Conservation (phyloP, 1,140 invertebrate species). For the Pectinophora gossypiella region DNA sequence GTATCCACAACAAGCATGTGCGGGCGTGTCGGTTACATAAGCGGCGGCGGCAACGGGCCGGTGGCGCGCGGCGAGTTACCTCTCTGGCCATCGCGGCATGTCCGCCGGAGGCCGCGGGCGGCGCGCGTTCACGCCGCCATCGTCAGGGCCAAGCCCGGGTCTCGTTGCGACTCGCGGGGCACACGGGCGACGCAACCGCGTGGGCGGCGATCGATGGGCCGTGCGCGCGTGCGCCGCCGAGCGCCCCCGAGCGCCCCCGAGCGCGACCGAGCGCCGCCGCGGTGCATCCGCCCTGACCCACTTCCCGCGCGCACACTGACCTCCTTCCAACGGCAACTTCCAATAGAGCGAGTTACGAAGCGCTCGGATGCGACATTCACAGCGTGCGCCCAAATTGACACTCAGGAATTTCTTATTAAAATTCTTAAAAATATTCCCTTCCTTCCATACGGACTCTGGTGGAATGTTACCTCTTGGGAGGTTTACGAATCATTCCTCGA, state of each 20-base stretch:
- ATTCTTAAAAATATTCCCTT: too few relatives aligned
- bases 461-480: too few relatives aligned
- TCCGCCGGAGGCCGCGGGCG: conserved; percentile 70
- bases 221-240: conserved; percentile 52
- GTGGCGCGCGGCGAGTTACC: conserved; percentile 52
- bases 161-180: conserved; percentile 41
- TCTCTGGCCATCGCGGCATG: conserved; percentile 76
- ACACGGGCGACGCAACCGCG: neutral
- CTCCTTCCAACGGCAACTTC: conserved; percentile 43
- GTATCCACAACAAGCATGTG: too few relatives aligned
- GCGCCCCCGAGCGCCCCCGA: conserved; percentile 28
- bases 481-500: too few relatives aligned
- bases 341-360: conserved; percentile 31
- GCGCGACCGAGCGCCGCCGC: conserved; percentile 25
- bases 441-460: too few relatives aligned
- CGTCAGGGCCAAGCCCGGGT: conserved; percentile 59
- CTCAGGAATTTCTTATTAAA: too few relatives aligned
- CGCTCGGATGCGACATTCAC: too few relatives aligned
- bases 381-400: too few relatives aligned
- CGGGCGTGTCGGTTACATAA: conserved; percentile 46
- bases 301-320: conserved; percentile 60
- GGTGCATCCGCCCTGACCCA: conserved; percentile 59
- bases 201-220: conserved; percentile 46
- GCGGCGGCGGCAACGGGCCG: conserved; percentile 34
- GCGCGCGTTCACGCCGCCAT: conserved; percentile 70